Conservation (phyloP, 2,888 invertebrate genomes). For the Mechanitis mazaeus region DNA sequence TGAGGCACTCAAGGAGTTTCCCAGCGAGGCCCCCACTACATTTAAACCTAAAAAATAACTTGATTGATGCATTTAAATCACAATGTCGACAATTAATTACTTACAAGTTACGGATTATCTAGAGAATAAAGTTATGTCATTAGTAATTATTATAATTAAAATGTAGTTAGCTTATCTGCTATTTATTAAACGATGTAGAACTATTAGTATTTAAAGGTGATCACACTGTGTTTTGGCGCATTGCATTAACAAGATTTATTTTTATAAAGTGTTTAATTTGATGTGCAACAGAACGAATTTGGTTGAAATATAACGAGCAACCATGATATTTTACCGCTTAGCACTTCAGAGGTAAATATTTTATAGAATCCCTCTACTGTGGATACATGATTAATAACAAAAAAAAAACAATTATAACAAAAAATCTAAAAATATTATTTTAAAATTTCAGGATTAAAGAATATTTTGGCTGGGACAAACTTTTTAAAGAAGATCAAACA, state of each 20-base stretch:
- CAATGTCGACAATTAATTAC: too few relatives aligned
- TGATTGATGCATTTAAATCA: too few relatives aligned
- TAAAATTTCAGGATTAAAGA: constrained; percentile 10
- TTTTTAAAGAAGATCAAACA: neutral
- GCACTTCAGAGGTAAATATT: constrained; percentile 15
- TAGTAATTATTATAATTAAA: neutral
- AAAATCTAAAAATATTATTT: neutral
- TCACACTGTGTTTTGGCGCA: neutral
- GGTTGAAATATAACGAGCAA: neutral
- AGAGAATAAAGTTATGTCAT: neutral
- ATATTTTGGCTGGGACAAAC: constrained; percentile 8
- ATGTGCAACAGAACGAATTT: neutral
- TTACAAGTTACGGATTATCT: neutral
- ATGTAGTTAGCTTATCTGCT: constrained; percentile 2
- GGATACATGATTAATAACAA: neutral
- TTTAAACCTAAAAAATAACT: too few relatives aligned
- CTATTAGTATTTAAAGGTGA: neutral
- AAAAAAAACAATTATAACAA: neutral
- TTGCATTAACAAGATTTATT: neutral
- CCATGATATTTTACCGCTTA: constrained; percentile 15
- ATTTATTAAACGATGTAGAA: neutral
- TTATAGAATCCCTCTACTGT: neutral
- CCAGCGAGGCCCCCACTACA: too few relatives aligned
- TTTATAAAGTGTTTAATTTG: neutral
- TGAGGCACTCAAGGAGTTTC: too few relatives aligned